Conservation (phyloP, 2,888 invertebrate genomes). For the Zelleria hepariella region DNA sequence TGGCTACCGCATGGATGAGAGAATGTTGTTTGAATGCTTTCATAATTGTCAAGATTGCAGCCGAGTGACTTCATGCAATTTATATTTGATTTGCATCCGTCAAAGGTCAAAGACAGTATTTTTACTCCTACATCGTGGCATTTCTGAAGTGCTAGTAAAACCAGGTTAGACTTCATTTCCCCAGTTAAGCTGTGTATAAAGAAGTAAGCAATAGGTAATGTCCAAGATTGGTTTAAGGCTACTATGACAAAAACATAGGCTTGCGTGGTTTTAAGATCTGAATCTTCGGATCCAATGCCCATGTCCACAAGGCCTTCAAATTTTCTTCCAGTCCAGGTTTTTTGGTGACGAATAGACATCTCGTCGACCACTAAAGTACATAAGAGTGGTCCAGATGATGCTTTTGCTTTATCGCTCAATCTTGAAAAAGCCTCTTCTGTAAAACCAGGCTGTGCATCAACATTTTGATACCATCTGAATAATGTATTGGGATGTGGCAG, state of each 20-base stretch:
- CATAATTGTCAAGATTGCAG: not conserved
- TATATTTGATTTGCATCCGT: not conserved
- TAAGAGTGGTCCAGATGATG: not conserved
- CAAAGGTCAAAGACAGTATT: slow-evolving; percentile 5
- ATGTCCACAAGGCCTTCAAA: slow-evolving; percentile 5
- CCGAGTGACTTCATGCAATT: not conserved
- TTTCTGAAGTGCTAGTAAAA: slow-evolving; percentile 2
- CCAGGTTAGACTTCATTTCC: not conserved
- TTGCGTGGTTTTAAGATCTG: slow-evolving; percentile 1
- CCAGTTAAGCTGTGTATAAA: slow-evolving; percentile 4
- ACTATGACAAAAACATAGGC: slow-evolving; percentile 8
- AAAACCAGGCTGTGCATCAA: too few species aligned
- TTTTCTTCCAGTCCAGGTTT: slow-evolving; percentile 3
- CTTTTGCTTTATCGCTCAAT: not conserved
- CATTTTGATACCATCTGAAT: not conserved
- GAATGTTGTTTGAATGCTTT: not conserved
- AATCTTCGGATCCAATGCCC: slow-evolving; percentile 5
- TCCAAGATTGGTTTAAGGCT: slow-evolving; percentile 1
- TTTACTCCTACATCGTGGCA: slow-evolving; percentile 3
- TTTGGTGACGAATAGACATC: slow-evolving; percentile 9
- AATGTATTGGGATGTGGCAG: not conserved
- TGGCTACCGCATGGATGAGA: not conserved
- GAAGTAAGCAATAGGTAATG: slow-evolving; percentile 7
- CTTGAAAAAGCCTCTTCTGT: not conserved
- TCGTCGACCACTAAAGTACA: slow-evolving; percentile 6